Evolutionary conservation across 1,140 invertebrate species (phyloP).

Genomic region (Tribolium madens): DNA sequence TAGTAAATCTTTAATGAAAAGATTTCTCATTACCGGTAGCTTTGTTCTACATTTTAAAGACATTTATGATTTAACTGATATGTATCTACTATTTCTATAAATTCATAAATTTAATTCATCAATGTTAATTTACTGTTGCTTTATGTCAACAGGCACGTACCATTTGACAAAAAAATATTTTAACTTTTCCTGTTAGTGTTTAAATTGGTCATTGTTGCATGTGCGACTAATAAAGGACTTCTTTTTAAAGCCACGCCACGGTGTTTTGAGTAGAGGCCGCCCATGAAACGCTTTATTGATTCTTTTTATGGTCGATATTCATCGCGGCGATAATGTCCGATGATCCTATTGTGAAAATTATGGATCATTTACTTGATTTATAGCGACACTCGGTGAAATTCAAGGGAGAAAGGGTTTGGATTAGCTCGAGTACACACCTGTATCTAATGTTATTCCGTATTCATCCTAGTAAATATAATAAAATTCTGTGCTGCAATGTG

Average conservation of each 20-base stretch:
- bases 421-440: slow-evolving; percentile 12
- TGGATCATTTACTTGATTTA: slow-evolving; percentile 27
- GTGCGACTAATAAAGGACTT: not conserved
- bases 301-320: slow-evolving; percentile 37
- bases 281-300: slow-evolving; percentile 31
- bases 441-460: not conserved
- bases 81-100: too few relatives aligned
- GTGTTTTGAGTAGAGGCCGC: slow-evolving; percentile 9
- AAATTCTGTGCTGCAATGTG: slow-evolving; percentile 1
- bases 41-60: too few relatives aligned
- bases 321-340: slow-evolving; percentile 19
- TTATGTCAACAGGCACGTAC: too few relatives aligned
- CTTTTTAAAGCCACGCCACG: not conserved
- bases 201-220: slow-evolving; percentile 9
- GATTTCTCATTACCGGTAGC: too few relatives aligned
- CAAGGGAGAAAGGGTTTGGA: not conserved
- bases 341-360: slow-evolving; percentile 15
- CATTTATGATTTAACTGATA: too few relatives aligned
- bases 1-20: too few relatives aligned
- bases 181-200: too few relatives aligned
- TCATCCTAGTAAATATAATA: slow-evolving; percentile 30
- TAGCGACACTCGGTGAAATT: not conserved
- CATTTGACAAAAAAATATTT: not conserved
- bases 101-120: too few relatives aligned
- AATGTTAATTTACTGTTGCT: too few relatives aligned